Evolutionary conservation across 1,140 invertebrate species (phyloP).

Genomic region (Melanaphis sacchari): DNA sequence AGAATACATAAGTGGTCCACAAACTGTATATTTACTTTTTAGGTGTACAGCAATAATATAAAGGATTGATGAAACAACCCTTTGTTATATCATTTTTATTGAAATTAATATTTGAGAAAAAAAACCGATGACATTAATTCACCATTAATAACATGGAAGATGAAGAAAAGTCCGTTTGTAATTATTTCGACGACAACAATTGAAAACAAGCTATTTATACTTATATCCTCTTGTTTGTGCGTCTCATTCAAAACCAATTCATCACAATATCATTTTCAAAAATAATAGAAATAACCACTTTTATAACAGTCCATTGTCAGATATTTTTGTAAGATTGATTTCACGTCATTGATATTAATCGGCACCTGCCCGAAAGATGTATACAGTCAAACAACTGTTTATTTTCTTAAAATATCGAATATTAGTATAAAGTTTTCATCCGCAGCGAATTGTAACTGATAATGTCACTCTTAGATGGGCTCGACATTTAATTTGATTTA

Average conservation of each 20-base stretch:
- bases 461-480: not conserved
- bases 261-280: not conserved
- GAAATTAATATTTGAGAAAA: conserved; percentile 40
- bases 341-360: not conserved
- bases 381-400: not conserved
- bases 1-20: conserved; percentile 48
- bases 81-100: not conserved
- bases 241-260: not conserved
- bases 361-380: no score
- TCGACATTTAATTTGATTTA: not conserved
- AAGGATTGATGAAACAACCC: not conserved
- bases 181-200: not conserved
- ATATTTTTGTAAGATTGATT: not conserved
- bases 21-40: conserved; percentile 62
- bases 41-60: not conserved
- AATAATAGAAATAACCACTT: not conserved
- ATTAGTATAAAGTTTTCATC: not conserved
- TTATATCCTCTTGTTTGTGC: not conserved
- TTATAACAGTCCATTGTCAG: not conserved
- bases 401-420: not conserved
- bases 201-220: not conserved
- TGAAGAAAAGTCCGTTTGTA: not conserved
- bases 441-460: not conserved
- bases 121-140: conserved; percentile 25
- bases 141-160: not conserved